Conservation (phyloP, 2,888 invertebrate genomes). For the Rapana venosa region DNA sequence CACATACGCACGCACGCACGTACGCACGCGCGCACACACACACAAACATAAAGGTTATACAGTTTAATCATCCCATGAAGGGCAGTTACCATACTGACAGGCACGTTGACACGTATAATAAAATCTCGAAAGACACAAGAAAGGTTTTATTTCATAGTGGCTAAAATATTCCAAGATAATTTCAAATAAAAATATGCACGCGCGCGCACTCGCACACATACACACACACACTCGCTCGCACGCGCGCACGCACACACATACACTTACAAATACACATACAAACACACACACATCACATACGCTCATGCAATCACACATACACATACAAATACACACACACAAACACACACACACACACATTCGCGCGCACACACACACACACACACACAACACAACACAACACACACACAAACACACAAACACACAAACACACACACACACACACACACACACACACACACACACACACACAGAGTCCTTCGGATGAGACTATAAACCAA, state of each 20-base stretch:
- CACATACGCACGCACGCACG: not conserved
- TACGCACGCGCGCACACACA: not conserved
- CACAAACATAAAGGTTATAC: no score
- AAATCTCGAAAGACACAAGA: no score
- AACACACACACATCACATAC: not conserved
- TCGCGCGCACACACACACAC: slow-evolving; percentile 11
- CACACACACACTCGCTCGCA: not conserved
- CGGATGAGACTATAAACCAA: no score
- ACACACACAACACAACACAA: slow-evolving; percentile 11
- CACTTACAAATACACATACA: not conserved
- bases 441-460: not conserved
- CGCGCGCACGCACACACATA: not conserved
- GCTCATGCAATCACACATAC: not conserved
- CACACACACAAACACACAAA: not conserved
- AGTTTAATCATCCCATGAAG: no score
- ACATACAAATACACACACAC: not conserved
- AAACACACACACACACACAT: not conserved
- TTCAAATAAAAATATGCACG: no score
- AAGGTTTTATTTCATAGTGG: no score
- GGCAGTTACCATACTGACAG: no score
- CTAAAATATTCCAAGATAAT: no score
- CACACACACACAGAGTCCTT: not conserved
- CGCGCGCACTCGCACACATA: not conserved
- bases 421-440: not conserved
- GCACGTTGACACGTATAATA: no score